Evolutionary conservation across 2,113 vertebrate genomes (phyloP).

Genomic region (Thunnus maccoyii): DNA sequence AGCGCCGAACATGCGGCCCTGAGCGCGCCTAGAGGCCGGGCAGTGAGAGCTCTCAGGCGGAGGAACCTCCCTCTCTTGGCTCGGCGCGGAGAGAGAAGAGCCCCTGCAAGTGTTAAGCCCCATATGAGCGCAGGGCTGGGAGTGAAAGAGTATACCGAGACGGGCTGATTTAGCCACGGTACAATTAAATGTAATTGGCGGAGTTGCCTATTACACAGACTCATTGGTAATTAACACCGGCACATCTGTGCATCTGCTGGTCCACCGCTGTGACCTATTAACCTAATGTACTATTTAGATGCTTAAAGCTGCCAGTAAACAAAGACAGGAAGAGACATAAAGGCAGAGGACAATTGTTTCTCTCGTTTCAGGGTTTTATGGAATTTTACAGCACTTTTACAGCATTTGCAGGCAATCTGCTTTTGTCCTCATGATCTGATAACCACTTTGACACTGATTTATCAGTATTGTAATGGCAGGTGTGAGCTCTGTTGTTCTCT

Average conservation of each 20-base stretch:
- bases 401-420: slow-evolving; percentile 37
- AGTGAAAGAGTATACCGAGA: slow-evolving; percentile 22
- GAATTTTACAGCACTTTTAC: slow-evolving; percentile 17
- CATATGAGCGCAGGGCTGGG: slow-evolving; percentile 21
- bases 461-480: slow-evolving; percentile 35
- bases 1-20: slow-evolving; percentile 77
- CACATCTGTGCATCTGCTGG: slow-evolving; percentile 70
- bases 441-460: slow-evolving; percentile 36
- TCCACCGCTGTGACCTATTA: slow-evolving; percentile 61
- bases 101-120: slow-evolving; percentile 6
- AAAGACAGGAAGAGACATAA: neutral
- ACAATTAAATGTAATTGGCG: slow-evolving; percentile 70
- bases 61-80: slow-evolving; percentile 52
- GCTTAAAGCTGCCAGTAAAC: slow-evolving; percentile 37
- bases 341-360: neutral
- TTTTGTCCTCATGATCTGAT: slow-evolving; percentile 44
- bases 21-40: slow-evolving; percentile 69
- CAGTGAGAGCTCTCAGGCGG: slow-evolving; percentile 56
- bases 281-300: slow-evolving; percentile 30
- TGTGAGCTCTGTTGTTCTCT: slow-evolving; percentile 41
- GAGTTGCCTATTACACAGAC: slow-evolving; percentile 62
- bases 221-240: slow-evolving; percentile 73
- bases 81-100: slow-evolving; percentile 39
- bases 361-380: slow-evolving; percentile 39
- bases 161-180: slow-evolving; percentile 61